Base-by-base conservation (phyloP, 2,888 invertebrate species). In the Sclerodermus sp. region DNA sequence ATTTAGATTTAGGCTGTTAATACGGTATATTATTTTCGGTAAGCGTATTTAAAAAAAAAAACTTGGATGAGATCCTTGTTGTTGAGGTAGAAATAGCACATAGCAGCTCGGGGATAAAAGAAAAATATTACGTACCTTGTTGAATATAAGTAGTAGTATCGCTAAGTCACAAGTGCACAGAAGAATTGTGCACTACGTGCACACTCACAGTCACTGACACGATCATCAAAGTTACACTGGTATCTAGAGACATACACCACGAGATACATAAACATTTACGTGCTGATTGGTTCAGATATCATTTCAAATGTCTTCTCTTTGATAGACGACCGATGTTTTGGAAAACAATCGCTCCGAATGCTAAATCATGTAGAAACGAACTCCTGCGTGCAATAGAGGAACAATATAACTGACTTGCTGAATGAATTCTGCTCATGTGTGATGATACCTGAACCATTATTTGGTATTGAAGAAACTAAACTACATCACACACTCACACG, bases 121-220 rank as follows among this genome's bases (percentile, higher is more conserved):
- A 55, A 57, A 64, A 70, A 65, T 70, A 71, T 70, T 68, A 68
- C 73, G 75, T 76, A 76, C 75, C 76, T 77, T 75, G 73, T 77
- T 72, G 74, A 74, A 57, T 72, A 70, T 74, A 76, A 74, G 70
- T 73, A 74, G 72, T 62, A 70, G 58, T 60, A 67, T 67, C 62
- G 67, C 64, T 66, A 67, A 68, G 66, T 64, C 66, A 57, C 51
- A 61, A 50, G 49, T 56, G 53, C 55, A 45, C 51, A 41, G 29
- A 13, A n/a, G 16, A 41, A 41, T 5, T 13, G 14, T 58, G 55
- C 52, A 51, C 49, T 23, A 45, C 49, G 54, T 58, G 53, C 52
- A 56, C 55, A 50, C 46, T 23, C 3, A 23, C 23, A 23, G 8
- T 23, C 8, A 23, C 23, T 5, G 4, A 23, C 8, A 23, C 23